Base-by-base conservation (phyloP, 1,140 invertebrate genomes). In the Hycleus cichorii region DNA sequence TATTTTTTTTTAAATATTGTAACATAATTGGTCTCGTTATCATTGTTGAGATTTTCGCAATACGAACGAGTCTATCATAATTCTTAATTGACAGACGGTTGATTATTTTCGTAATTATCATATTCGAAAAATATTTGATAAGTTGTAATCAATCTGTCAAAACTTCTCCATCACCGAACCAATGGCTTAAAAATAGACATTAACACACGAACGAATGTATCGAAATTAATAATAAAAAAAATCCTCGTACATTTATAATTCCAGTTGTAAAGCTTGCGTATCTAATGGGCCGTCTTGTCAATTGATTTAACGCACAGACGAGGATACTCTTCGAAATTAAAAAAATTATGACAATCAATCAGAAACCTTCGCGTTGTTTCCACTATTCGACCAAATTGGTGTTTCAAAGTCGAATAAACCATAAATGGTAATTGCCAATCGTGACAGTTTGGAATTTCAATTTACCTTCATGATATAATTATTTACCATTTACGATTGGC, bases 201-300 rank as follows among this genome's bases (percentile, higher is more conserved):
- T 42, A 52, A 25, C 8, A 7, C 7, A 18, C 18, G 18, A 18
- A 18, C 2, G 32, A 32, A 32, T 32, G 7, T 32, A 32, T 32
- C 32, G 3, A 32, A 32, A 32, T 32, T 32, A 32, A 32, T 32
- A 32, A 32, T 32, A 7, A 32, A 7, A n/a, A 44, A 52, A 52
- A 44, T 38, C 44, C 39, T 52, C 42, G 3, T 42, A 52, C 49
- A 52, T 52, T 52, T 52, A 52, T 52, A 52, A 52, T 52, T 52
- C 42, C 44, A 52, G 40, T 25, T 43, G 27, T 42, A 32, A 25
- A 4, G 39, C n/a, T n/a, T n/a, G n/a, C 49, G 49, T 52, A 52
- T 52, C 49, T 52, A 52, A 52, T 52, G 49, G 44, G 25, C 10
- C 44, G 11, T 11, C 10, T 10, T 43, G 49, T 52, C 49, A 52